A percentile compares a stretch with the other conserved stretches of the same genome.
phyloP scores from a whole-genome alignment of 1,140 invertebrate genomes.

The Stegodyphus dumicola region DNA sequence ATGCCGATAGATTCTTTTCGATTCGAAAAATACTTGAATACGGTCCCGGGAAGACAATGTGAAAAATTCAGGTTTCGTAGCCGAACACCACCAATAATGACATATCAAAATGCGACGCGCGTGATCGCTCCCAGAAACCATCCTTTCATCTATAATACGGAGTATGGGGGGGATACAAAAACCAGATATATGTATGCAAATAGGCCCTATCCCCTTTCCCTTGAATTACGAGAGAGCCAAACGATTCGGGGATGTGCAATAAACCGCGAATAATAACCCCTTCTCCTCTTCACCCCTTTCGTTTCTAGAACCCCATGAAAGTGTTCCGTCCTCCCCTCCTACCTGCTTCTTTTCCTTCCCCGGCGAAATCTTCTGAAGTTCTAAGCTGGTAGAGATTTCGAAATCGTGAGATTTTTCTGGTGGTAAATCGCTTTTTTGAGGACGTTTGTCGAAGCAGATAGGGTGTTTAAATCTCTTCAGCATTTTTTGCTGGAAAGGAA shows the following conservation, averaged over 20 bases:
- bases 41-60: too few relatives aligned
- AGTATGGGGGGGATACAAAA: conserved; percentile 8
- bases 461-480: conserved; percentile 32
- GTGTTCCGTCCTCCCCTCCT: neutral
- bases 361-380: neutral
- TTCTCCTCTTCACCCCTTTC: conserved; percentile 3
- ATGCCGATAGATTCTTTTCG: too few relatives aligned
- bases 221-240: conserved; percentile 48
- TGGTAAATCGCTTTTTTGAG: conserved; percentile 17
- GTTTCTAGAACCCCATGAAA: too few relatives aligned
- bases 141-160: conserved; percentile 22
- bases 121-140: conserved; percentile 33
- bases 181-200: conserved; percentile 57
- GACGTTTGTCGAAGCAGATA: neutral
- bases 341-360: neutral
- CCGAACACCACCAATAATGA: conserved; percentile 46
- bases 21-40: too few relatives aligned
- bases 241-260: conserved; percentile 45
- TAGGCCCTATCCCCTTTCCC: conserved; percentile 29
- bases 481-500: neutral
- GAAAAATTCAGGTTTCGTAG: neutral
- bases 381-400: conserved; percentile 9
- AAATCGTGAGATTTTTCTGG: conserved; percentile 16
- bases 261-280: conserved; percentile 57
- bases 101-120: conserved; percentile 41